Conservation (phyloP, 2,113 vertebrate genomes). For the Zootoca vivipara region DNA sequence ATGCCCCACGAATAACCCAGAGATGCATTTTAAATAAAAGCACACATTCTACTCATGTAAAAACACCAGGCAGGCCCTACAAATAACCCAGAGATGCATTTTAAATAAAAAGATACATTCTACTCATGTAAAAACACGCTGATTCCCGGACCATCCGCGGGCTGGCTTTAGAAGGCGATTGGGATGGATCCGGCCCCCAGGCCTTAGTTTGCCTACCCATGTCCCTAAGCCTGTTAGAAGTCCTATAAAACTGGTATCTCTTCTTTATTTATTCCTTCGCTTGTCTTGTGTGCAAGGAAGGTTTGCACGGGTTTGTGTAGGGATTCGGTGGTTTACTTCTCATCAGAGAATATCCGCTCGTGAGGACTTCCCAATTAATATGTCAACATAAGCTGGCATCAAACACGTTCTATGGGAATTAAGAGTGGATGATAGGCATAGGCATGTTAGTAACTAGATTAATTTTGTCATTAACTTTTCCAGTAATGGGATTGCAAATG, state of each 20-base stretch:
- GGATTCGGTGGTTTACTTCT: neutral
- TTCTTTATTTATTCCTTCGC: neutral
- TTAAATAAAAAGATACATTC: no score
- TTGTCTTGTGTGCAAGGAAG: neutral
- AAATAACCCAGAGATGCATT: no score
- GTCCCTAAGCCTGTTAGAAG: neutral
- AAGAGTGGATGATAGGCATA: constrained; percentile 13
- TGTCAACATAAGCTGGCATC: constrained; percentile 22
- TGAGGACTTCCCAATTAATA: constrained; percentile 29
- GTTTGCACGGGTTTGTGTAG: neutral
- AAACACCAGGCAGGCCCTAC: no score
- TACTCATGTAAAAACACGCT: no score
- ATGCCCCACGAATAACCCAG: neutral
- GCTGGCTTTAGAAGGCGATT: no score
- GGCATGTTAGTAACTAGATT: constrained; percentile 23
- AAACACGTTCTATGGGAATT: constrained; percentile 17
- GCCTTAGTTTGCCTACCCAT: no score
- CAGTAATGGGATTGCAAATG: constrained; percentile 21
- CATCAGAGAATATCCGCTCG: neutral
- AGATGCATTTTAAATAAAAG: no score
- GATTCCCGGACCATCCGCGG: no score
- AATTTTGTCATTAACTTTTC: constrained; percentile 22
- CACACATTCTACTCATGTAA: no score
- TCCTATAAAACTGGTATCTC: no score
- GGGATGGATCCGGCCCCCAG: no score